Evolutionary conservation across 2,888 invertebrate genomes (phyloP).

Genomic region (Drosophila glabriapex): DNA sequence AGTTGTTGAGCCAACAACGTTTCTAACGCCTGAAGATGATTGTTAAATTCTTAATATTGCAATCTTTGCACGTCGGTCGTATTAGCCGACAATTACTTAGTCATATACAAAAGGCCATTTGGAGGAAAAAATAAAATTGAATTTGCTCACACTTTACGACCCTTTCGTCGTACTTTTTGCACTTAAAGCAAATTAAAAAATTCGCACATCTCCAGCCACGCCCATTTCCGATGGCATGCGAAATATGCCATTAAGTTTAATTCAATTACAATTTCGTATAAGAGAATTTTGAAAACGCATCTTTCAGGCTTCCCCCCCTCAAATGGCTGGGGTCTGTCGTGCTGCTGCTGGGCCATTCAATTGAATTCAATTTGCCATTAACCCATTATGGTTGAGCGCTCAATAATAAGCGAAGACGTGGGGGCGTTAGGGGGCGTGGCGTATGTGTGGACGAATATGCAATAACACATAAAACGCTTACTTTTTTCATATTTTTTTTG

Average conservation of each 20-base stretch:
- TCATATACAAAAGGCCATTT: constrained; percentile 53
- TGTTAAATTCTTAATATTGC: constrained; percentile 1
- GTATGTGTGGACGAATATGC: constrained; percentile 60
- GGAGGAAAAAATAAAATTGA: constrained; percentile 66
- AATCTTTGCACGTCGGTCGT: constrained; percentile 37
- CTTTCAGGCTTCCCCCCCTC: constrained; percentile 19
- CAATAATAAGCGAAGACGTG: constrained; percentile 65
- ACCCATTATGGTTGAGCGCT: constrained; percentile 77
- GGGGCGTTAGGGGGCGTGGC: constrained; percentile 23
- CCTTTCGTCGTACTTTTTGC: constrained; percentile 49
- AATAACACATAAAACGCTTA: constrained; percentile 76
- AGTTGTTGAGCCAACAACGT: neutral
- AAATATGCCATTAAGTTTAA: constrained; percentile 82
- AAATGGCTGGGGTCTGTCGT: constrained; percentile 2
- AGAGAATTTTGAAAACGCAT: constrained; percentile 56
- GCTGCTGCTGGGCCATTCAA: constrained; percentile 51
- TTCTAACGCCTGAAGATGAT: neutral
- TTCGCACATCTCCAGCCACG: constrained; percentile 53
- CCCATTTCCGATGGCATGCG: constrained; percentile 62
- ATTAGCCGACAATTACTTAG: constrained; percentile 53
- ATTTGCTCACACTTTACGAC: constrained; percentile 68
- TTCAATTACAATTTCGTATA: constrained; percentile 78
- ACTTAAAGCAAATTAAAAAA: constrained; percentile 77
- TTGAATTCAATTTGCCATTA: constrained; percentile 81
- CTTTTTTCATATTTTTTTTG: neutral